Evolutionary conservation across 2,113 vertebrate genomes (phyloP).

Genomic region (Eudyptes chrysolophus): DNA sequence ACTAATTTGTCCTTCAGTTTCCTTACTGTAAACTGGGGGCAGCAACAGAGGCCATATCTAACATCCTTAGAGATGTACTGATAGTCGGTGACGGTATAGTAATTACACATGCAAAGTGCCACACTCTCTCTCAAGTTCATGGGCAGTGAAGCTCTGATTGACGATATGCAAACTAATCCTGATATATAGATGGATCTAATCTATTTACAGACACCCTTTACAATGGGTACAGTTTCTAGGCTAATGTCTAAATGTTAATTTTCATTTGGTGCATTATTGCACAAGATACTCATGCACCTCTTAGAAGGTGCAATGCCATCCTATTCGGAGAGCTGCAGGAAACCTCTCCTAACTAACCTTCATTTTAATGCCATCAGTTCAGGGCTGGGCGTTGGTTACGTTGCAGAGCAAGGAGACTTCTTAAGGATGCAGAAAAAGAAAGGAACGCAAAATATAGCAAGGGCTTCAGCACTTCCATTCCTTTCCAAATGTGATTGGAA

Average conservation of each 20-base stretch:
- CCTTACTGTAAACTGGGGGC: neutral
- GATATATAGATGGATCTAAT: neutral
- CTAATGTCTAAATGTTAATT: neutral
- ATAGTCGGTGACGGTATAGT: neutral
- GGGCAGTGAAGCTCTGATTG: neutral
- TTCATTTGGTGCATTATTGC: neutral
- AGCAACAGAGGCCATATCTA: neutral
- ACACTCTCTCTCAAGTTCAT: neutral
- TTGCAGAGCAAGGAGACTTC: neutral
- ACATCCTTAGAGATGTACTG: neutral
- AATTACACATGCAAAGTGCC: neutral
- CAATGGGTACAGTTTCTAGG: neutral
- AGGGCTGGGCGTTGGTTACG: neutral
- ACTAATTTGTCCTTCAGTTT: neutral
- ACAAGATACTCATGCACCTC: neutral
- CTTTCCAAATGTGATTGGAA: neutral
- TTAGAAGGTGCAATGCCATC: neutral
- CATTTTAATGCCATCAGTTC: neutral
- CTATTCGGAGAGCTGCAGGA: neutral
- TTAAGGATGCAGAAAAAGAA: neutral
- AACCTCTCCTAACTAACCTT: neutral
- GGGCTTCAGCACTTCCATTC: neutral
- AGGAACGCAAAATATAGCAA: neutral
- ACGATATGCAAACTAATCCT: neutral
- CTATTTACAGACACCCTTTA: neutral